phyloP scores from a whole-genome alignment of 2,888 invertebrate genomes.

The Drosophila paucipuncta region DNA sequence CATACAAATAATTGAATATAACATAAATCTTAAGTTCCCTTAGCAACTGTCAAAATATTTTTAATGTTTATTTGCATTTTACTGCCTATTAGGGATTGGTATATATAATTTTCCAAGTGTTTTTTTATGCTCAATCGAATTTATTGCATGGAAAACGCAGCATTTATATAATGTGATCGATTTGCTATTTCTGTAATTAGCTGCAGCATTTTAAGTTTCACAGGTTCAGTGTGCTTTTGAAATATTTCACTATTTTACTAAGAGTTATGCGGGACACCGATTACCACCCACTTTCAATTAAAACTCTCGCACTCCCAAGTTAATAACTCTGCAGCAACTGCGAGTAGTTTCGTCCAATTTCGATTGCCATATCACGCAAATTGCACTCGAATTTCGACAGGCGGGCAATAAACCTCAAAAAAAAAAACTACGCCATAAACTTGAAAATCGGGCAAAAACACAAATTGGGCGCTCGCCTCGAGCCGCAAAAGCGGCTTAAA shows the following conservation, averaged over 20 bases:
- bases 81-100: neutral
- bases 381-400: conserved; percentile 70
- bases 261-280: conserved; percentile 36
- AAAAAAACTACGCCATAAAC: conserved; percentile 51
- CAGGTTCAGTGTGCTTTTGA: neutral
- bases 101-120: neutral
- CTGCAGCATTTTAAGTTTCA: neutral
- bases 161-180: neutral
- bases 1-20: conserved; percentile 13
- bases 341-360: conserved; percentile 36
- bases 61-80: conserved; percentile 1
- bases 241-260: neutral
- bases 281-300: conserved; percentile 60
- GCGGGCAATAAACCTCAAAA: conserved; percentile 55
- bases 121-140: neutral
- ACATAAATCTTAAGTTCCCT: conserved; percentile 13
- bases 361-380: conserved; percentile 58
- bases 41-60: conserved; percentile 3
- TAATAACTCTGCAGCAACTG: conserved; percentile 32
- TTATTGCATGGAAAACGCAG: neutral
- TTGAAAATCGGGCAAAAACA: conserved; percentile 68
- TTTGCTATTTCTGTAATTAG: neutral
- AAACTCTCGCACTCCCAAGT: conserved; percentile 13
- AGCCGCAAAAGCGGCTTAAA: conserved; percentile 48
- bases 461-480: conserved; percentile 18